phyloP scores from a whole-genome alignment of 2,888 invertebrate species.

The Chydorus sphaericus region DNA sequence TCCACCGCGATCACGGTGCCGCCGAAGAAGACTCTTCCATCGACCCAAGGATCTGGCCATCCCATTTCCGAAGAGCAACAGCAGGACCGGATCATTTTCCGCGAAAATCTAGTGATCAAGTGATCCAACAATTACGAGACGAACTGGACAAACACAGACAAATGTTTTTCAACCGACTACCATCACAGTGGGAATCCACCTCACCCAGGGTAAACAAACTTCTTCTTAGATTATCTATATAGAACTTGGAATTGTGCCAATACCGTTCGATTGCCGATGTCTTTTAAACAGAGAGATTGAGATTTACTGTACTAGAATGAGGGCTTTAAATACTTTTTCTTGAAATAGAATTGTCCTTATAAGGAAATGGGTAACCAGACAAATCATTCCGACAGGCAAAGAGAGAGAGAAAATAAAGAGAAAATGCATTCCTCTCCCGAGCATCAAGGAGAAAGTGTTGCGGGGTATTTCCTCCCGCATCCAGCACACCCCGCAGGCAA shows the following conservation, averaged over 20 bases:
- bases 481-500: too few relatives aligned
- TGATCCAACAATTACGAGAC: conserved; percentile 8
- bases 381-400: too few relatives aligned
- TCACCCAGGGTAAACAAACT: background rate
- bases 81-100: background rate
- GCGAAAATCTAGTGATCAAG: conserved; percentile 7
- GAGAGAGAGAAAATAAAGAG: too few relatives aligned
- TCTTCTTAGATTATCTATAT: too few relatives aligned
- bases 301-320: background rate
- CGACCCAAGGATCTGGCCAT: background rate
- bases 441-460: too few relatives aligned
- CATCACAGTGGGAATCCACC: conserved; percentile 6
- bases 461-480: too few relatives aligned
- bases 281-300: background rate
- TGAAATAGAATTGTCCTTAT: too few relatives aligned
- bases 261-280: too few relatives aligned
- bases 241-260: too few relatives aligned
- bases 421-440: too few relatives aligned
- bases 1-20: conserved; percentile 1
- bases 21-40: background rate
- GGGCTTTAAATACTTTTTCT: too few relatives aligned
- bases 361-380: too few relatives aligned
- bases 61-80: background rate
- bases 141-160: conserved; percentile 6
- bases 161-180: conserved; percentile 9